Percentiles rank a stretch among this genome's conserved stretches.
Evolutionary conservation across 2,888 invertebrate genomes (phyloP).

Genomic region (Cantharis rufa): DNA sequence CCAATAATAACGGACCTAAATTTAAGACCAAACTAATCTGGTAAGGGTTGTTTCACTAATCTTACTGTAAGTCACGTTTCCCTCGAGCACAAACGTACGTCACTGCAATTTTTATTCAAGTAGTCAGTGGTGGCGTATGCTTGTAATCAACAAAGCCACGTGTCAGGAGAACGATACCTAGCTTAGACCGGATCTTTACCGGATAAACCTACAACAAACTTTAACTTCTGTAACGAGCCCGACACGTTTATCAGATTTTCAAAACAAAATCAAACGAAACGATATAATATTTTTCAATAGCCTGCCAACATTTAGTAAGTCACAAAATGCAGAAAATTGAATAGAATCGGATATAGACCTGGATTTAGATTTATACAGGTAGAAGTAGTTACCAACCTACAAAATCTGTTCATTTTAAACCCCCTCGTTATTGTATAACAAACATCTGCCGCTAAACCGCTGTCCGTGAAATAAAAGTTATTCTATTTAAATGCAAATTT

Average conservation of each 20-base stretch:
- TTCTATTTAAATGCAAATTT: conserved; percentile 29
- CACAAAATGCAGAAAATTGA: not conserved
- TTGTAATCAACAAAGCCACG: not conserved
- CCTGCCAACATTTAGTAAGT: not conserved
- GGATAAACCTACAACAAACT: not conserved
- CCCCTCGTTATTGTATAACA: conserved; percentile 10
- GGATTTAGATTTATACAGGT: not conserved
- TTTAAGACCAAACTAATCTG: not conserved
- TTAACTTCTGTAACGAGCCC: not conserved
- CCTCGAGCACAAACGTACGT: not conserved
- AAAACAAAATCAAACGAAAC: not conserved
- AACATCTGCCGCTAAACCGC: conserved; percentile 22
- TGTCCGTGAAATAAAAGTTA: conserved; percentile 27
- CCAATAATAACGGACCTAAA: not conserved
- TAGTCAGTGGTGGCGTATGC: not conserved
- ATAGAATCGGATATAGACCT: not conserved
- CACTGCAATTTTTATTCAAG: not conserved
- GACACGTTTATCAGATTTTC: not conserved
- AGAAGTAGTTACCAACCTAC: not conserved
- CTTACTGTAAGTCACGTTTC: not conserved
- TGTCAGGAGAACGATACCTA: not conserved
- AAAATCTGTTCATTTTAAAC: conserved; percentile 19
- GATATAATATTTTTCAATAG: not conserved
- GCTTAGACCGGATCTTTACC: not conserved
- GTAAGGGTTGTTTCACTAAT: not conserved